phyloP scores from a whole-genome alignment of 1,140 invertebrate species.

The Globodera ellingtonae region DNA sequence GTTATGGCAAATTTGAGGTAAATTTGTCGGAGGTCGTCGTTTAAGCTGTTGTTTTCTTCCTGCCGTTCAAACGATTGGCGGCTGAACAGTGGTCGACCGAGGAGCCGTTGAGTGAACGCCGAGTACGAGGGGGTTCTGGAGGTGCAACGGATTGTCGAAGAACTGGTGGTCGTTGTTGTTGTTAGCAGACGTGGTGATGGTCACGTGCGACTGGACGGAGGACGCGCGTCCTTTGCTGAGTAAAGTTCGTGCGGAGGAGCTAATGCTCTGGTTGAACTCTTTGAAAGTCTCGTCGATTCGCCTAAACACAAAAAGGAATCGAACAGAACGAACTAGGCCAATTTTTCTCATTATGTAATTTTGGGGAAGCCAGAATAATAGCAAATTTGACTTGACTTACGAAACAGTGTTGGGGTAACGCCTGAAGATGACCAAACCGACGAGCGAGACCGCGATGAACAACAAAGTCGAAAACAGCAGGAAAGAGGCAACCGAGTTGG shows the following conservation, averaged over 20 bases:
- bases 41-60: not conserved
- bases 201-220: not conserved
- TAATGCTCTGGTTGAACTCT: not conserved
- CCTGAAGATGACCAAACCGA: not conserved
- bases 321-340: too few species aligned
- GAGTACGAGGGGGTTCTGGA: not conserved
- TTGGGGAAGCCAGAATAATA: too few species aligned
- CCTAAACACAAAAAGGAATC: not conserved
- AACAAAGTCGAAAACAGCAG: not conserved
- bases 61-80: not conserved
- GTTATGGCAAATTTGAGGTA: too few species aligned
- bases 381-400: not conserved
- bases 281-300: not conserved
- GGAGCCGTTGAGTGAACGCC: not conserved
- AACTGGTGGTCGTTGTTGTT: not conserved
- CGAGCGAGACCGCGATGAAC: not conserved
- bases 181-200: not conserved
- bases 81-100: not conserved
- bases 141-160: not conserved
- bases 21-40: too few species aligned
- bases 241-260: not conserved
- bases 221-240: not conserved
- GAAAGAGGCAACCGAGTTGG: not conserved
- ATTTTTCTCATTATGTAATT: too few species aligned
- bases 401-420: conserved; percentile 10